Evolutionary conservation across 2,113 vertebrate species (phyloP), one percentile per base, ranked within the genome.

Genomic region (Chaetura pelagica): DNA sequence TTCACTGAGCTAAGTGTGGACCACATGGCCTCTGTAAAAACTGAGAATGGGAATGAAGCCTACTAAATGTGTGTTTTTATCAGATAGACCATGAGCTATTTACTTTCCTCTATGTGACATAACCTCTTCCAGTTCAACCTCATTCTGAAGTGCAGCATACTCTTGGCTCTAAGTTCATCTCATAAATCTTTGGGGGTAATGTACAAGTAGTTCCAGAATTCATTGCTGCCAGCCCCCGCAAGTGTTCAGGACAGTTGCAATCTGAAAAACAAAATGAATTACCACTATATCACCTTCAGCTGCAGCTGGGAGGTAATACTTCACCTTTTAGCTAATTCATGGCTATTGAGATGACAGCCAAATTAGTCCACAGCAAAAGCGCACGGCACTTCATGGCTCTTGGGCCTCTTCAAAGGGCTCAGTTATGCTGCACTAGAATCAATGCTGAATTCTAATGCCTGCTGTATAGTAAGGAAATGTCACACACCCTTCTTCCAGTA

Each of bases 61-160:
- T 51, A 23, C 4, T 42, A 29, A 24, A 27, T 4, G 3, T 29
- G 10, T 0, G 0, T 16, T 77, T 63, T 72, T 5, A 21, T 73
- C 22, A 61, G 22, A 8, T 7, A 69, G 40, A 46, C 87, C 29
- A 58, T 42, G 16, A 80, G 38, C 27, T 35, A 3, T 35, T 91
- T 15, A 15, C 19, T 82, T 93, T 74, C 51, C 9, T 83, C 11
- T 66, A 6, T 8, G 44, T 66, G 24, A 54, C 10, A 8, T 54
- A 69, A 54, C 9, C 3, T 87, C n/a, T 77, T 74, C 20, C 35
- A 78, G 7, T 7, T 34, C 44, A 66, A 6, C 19, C 12, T 72
- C 38, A 7, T 66, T 68, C 38, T 57, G 34, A 90, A 85, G 2
- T 22, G 19, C 13, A 49, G 58, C 5, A 6, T 34, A 30, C 6